These are phyloP conservation scores for Drosophila orosa DNA, from an alignment of 1,140 invertebrate species.

Conservation along the genomic window DNA sequence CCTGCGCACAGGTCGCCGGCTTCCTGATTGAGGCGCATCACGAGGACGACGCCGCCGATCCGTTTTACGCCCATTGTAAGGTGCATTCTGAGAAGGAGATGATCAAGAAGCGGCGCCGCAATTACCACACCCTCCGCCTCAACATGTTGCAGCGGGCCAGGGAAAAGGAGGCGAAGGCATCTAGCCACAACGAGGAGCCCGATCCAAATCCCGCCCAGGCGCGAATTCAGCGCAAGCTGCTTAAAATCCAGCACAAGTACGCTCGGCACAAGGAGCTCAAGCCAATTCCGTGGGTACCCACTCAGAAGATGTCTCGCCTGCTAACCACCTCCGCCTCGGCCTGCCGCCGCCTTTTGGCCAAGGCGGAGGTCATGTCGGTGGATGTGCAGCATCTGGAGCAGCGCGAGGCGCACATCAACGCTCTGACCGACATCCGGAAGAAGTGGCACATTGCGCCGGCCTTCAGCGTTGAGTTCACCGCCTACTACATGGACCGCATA, in stretches of 20 bases:
- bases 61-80: constrained; percentile 98
- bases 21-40: constrained; percentile 96
- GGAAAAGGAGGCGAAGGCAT: constrained; percentile 53
- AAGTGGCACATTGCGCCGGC: constrained; percentile 97
- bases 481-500: constrained; percentile 95
- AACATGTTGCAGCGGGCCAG: constrained; percentile 86
- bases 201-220: constrained; percentile 87
- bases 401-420: constrained; percentile 91
- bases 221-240: constrained; percentile 91
- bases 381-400: constrained; percentile 91
- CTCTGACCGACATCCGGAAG: constrained; percentile 92
- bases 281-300: constrained; percentile 95
- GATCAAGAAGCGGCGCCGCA: constrained; percentile 91
- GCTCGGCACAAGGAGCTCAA: constrained; percentile 89
- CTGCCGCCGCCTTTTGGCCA: constrained; percentile 91
- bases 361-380: constrained; percentile 96
- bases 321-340: constrained; percentile 96
- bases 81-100: constrained; percentile 94
- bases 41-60: constrained; percentile 98
- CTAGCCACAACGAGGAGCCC: constrained; percentile 82
- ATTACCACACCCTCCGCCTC: constrained; percentile 94
- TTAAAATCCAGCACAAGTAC: constrained; percentile 91
- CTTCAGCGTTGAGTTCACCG: constrained; percentile 96
- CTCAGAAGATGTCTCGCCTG: constrained; percentile 96
- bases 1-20: constrained; percentile 97